Conservation (phyloP, 1,140 invertebrate species). For the Drosophila kurseongensis region DNA sequence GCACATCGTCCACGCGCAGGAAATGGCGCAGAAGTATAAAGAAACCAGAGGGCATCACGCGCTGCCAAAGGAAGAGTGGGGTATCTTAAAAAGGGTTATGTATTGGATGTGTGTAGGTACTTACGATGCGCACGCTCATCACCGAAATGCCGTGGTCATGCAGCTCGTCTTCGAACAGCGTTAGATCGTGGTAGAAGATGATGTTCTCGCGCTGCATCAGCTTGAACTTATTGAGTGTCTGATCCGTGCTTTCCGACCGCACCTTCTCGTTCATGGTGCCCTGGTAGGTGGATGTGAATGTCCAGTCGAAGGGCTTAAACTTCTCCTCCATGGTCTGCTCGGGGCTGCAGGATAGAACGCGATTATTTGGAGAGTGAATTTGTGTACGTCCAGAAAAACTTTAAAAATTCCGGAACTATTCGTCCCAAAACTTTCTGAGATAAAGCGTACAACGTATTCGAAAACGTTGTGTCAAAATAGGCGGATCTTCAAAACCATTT, state of each 20-base stretch:
- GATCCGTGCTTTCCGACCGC: constrained; percentile 87
- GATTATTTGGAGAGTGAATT: neutral
- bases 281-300: constrained; percentile 96
- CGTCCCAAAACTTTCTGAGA: too few relatives aligned
- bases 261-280: constrained; percentile 91
- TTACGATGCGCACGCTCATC: constrained; percentile 97
- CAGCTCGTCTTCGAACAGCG: constrained; percentile 98
- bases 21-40: constrained; percentile 97
- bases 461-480: too few relatives aligned
- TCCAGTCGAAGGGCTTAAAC: constrained; percentile 98
- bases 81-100: neutral
- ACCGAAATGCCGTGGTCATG: constrained; percentile 98
- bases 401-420: too few relatives aligned
- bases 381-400: too few relatives aligned
- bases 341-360: constrained; percentile 1
- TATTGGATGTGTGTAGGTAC: constrained; percentile 66
- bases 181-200: constrained; percentile 96
- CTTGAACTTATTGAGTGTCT: constrained; percentile 95
- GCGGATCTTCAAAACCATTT: too few relatives aligned
- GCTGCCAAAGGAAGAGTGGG: constrained; percentile 86
- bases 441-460: too few relatives aligned
- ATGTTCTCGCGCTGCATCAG: constrained; percentile 96
- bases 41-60: constrained; percentile 97
- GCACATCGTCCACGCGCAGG: constrained; percentile 96
- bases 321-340: constrained; percentile 87